These are phyloP conservation scores for Diuraphis noxia DNA, from an alignment of 1,140 invertebrate species.

Conservation along the genomic window DNA sequence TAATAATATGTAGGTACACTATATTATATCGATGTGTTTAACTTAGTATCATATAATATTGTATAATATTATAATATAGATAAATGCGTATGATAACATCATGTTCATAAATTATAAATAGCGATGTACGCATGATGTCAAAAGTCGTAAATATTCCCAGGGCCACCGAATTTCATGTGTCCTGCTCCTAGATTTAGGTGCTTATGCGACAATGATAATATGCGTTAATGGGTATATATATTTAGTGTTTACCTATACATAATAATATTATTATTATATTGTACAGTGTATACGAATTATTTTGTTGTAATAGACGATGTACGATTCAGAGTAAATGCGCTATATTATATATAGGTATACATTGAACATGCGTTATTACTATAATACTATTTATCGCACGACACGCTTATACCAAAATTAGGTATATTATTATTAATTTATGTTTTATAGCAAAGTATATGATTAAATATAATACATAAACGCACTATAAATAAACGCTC, in stretches of 20 bases:
- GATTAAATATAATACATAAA: not conserved
- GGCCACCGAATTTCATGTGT: slow-evolving; percentile 6
- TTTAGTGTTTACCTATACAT: not conserved
- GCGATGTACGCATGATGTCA: not conserved
- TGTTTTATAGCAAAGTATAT: not conserved
- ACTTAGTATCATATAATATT: no score
- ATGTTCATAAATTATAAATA: not conserved
- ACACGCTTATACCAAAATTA: not conserved
- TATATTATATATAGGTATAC: not conserved
- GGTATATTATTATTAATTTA: not conserved
- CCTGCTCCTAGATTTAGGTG: not conserved
- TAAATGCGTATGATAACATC: not conserved
- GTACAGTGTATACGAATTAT: not conserved
- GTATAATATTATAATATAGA: no score
- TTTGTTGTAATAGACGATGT: not conserved
- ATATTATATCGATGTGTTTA: no score
- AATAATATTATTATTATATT: not conserved
- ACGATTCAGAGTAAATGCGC: not conserved
- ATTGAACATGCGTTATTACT: no score
- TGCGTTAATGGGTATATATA: not conserved
- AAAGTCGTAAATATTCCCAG: slow-evolving; percentile 19
- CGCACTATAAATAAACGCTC: not conserved
- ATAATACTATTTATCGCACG: not conserved
- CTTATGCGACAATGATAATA: not conserved
- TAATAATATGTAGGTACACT: no score